Conservation (phyloP, 2,888 invertebrate species). For the Leucoma salicis region DNA sequence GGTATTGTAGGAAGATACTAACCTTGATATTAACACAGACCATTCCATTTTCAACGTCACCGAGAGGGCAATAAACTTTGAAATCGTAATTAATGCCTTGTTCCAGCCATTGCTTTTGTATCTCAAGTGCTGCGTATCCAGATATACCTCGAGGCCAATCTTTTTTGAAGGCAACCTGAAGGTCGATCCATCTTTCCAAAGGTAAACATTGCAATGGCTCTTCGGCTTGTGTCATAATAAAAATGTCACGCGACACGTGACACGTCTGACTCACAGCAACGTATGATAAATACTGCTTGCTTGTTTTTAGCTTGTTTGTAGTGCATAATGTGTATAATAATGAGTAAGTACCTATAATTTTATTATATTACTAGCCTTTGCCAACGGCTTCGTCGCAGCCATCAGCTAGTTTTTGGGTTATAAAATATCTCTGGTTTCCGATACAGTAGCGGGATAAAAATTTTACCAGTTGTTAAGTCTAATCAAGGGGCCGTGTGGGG, state of each 20-base stretch:
- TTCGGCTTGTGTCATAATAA: not conserved
- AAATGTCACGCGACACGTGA: not conserved
- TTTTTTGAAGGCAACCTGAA: constrained; percentile 29
- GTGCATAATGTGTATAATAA: too few species aligned
- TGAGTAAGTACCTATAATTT: too few species aligned
- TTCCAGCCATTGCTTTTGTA: constrained; percentile 47
- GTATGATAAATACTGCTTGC: not conserved
- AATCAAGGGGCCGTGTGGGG: too few species aligned
- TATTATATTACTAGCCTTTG: too few species aligned
- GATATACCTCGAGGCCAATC: constrained; percentile 53
- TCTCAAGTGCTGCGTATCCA: constrained; percentile 52
- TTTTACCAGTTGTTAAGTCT: too few species aligned
- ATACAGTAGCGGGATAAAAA: too few species aligned
- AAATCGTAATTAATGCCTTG: constrained; percentile 42
- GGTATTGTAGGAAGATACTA: too few species aligned
- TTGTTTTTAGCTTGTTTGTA: not conserved
- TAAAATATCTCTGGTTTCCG: too few species aligned
- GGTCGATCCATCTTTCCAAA: constrained; percentile 31
- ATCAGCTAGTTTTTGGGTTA: too few species aligned
- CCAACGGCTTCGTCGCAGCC: too few species aligned
- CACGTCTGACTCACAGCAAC: not conserved
- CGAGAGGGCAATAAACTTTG: constrained; percentile 58
- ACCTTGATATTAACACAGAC: constrained; percentile 30
- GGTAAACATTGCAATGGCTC: constrained; percentile 34
- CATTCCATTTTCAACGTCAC: constrained; percentile 51